Evolutionary conservation across 2,888 invertebrate genomes (phyloP).

Genomic region (Drosophila ustulata): DNA sequence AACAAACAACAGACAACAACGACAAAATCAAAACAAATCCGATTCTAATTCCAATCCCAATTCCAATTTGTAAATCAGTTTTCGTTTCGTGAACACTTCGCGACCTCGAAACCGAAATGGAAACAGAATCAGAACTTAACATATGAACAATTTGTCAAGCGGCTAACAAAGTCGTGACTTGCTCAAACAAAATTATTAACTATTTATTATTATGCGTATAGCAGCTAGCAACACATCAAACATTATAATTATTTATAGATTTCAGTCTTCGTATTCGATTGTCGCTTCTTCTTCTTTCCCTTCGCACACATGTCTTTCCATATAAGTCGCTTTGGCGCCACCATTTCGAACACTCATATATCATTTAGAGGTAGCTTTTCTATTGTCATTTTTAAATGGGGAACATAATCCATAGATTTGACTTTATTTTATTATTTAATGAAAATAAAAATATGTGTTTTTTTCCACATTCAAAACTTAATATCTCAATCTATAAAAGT

Average conservation of each 20-base stretch:
- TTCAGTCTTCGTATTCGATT: conserved; percentile 6
- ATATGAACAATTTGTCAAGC: conserved; percentile 61
- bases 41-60: conserved; percentile 13
- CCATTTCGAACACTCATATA: neutral
- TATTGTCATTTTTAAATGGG: no score
- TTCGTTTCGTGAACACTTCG: conserved; percentile 20
- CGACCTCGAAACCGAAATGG: conserved; percentile 32
- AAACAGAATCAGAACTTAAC: conserved; percentile 1
- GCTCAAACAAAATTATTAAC: conserved; percentile 37
- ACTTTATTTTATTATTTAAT: no score
- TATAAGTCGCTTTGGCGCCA: neutral
- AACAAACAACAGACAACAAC: neutral
- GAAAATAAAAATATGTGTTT: no score
- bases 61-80: conserved; percentile 62
- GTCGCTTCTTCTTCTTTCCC: neutral
- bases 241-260: conserved; percentile 46
- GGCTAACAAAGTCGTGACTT: conserved; percentile 65
- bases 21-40: conserved; percentile 7
- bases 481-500: no score
- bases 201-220: conserved; percentile 57
- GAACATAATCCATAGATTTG: no score
- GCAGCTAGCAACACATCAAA: conserved; percentile 20
- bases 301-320: neutral
- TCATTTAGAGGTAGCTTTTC: neutral
- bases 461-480: neutral